Percentiles rank a stretch among this genome's conserved stretches.
Conservation (phyloP, 1,140 invertebrate genomes). For the Eufriesea mexicana region DNA sequence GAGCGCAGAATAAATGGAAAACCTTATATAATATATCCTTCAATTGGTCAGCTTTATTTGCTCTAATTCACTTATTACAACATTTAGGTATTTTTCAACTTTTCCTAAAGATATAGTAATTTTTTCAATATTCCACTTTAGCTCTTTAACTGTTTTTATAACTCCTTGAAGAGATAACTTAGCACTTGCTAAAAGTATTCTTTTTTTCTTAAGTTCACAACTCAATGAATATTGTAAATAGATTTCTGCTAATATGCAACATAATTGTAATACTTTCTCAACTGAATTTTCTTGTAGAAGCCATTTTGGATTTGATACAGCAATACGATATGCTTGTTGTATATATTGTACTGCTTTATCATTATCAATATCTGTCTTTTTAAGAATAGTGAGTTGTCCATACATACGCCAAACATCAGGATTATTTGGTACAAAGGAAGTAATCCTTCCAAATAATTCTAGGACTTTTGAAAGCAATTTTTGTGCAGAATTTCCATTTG, state of each 20-base stretch:
- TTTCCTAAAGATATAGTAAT: conserved; percentile 70
- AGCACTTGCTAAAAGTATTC: conserved; percentile 84
- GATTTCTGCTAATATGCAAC: conserved; percentile 77
- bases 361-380: conserved; percentile 75
- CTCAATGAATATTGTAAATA: conserved; percentile 74
- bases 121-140: conserved; percentile 78
- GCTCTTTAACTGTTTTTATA: conserved; percentile 81
- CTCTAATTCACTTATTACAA: conserved; percentile 57
- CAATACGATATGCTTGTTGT: conserved; percentile 84
- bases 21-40: neutral
- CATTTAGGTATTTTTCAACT: conserved; percentile 64
- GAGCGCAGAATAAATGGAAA: too few species aligned
- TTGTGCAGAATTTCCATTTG: conserved; percentile 82
- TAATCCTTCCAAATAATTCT: conserved; percentile 92
- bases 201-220: conserved; percentile 73
- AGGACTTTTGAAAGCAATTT: conserved; percentile 85
- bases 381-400: conserved; percentile 85
- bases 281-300: conserved; percentile 82
- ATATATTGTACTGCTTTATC: conserved; percentile 85
- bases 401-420: conserved; percentile 91
- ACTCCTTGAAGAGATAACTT: conserved; percentile 84
- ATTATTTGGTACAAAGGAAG: conserved; percentile 86
- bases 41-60: conserved; percentile 52
- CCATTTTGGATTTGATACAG: conserved; percentile 85
- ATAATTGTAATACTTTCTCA: conserved; percentile 81